Evolutionary conservation across 1,140 invertebrate species (phyloP).

Genomic region (Aleiodes sp.): DNA sequence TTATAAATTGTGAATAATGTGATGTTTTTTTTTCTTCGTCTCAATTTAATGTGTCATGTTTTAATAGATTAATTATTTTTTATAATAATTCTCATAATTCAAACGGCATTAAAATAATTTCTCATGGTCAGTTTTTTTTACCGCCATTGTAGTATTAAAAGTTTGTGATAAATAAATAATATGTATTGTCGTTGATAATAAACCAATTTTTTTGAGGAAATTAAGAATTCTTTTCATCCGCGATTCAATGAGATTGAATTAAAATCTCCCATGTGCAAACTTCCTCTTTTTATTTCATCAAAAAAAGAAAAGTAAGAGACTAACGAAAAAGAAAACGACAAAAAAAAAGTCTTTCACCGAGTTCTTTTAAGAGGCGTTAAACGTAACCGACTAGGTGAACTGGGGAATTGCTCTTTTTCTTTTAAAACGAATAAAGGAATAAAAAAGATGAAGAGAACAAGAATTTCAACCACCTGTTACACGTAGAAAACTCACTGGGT

Average conservation of each 20-base stretch:
- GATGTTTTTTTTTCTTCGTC: slow-evolving; percentile 44
- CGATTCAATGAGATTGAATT: not conserved
- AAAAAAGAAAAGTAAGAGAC: not conserved
- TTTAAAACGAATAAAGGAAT: slow-evolving; percentile 58
- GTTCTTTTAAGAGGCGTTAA: slow-evolving; percentile 62
- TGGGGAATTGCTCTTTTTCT: slow-evolving; percentile 58
- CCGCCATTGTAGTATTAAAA: slow-evolving; percentile 47
- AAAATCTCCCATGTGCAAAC: not conserved
- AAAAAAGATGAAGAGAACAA: slow-evolving; percentile 58
- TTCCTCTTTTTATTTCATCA: not conserved
- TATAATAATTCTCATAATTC: slow-evolving; percentile 17
- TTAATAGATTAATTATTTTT: slow-evolving; percentile 11
- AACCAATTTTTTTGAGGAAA: slow-evolving; percentile 43
- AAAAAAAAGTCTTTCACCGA: slow-evolving; percentile 20
- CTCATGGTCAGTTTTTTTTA: slow-evolving; percentile 36
- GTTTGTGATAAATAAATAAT: slow-evolving; percentile 57
- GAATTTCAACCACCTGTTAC: slow-evolving; percentile 64
- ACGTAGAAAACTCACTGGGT: slow-evolving; percentile 51
- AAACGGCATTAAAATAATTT: slow-evolving; percentile 25
- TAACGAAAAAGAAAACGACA: not conserved
- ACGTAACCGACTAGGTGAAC: slow-evolving; percentile 56
- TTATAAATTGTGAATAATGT: slow-evolving; percentile 44
- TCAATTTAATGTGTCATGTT: slow-evolving; percentile 34
- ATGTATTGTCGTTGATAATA: slow-evolving; percentile 42
- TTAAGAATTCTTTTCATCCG: slow-evolving; percentile 41